These are phyloP conservation scores for Mus spretus DNA, from an alignment of 2,797 vertebrate species.

Conservation along the genomic window DNA sequence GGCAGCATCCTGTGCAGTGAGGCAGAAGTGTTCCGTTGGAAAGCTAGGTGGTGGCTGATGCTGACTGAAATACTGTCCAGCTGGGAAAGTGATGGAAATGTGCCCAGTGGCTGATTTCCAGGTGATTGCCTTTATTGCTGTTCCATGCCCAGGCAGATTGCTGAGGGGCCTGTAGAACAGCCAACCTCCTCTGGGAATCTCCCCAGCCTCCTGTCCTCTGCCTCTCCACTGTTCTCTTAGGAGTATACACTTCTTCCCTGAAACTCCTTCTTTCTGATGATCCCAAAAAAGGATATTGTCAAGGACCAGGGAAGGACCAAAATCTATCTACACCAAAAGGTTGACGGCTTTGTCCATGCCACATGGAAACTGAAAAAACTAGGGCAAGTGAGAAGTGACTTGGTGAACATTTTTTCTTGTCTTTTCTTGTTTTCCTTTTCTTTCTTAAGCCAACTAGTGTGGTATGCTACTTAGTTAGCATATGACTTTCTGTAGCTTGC, in stretches of 20 bases:
- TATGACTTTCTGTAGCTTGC: conserved; percentile 24
- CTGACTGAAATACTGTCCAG: neutral
- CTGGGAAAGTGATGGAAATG: neutral
- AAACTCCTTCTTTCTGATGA: neutral
- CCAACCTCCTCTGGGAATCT: neutral
- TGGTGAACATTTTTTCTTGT: neutral
- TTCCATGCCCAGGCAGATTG: neutral
- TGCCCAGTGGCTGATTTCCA: neutral
- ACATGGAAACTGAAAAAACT: neutral
- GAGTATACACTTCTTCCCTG: neutral
- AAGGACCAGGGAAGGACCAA: neutral
- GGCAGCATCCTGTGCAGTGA: neutral
- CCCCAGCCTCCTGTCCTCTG: neutral
- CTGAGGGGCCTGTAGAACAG: neutral
- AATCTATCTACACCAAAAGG: neutral
- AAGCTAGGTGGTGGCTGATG: conserved; percentile 9
- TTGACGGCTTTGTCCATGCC: neutral
- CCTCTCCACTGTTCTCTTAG: neutral
- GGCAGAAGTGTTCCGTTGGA: conserved; percentile 27
- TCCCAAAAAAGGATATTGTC: neutral
- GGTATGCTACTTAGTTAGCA: neutral
- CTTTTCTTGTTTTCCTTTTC: neutral
- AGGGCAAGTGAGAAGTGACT: neutral
- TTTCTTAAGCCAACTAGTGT: neutral
- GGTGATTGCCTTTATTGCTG: neutral